A percentile compares a stretch with the other conserved stretches of the same genome.
Conservation (phyloP, 1,140 invertebrate species). For the Ostrea denselamellosa region DNA sequence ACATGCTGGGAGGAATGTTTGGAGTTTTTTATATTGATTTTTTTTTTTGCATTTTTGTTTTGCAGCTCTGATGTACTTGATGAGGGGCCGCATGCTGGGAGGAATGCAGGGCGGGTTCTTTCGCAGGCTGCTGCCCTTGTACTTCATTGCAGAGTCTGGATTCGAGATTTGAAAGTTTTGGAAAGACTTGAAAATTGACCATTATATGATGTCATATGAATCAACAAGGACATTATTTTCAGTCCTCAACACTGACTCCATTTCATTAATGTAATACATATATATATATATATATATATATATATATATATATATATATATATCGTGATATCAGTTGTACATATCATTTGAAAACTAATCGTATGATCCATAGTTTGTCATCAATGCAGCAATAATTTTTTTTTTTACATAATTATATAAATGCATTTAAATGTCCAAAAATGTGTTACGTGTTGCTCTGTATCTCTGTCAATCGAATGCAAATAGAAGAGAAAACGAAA, state of each 20-base stretch:
- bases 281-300: neutral
- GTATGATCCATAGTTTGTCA: no score
- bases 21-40: neutral
- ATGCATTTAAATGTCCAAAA: neutral
- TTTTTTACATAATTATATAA: neutral
- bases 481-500: no score
- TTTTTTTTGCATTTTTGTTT: neutral
- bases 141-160: neutral
- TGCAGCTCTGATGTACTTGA: conserved; percentile 11
- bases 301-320: neutral
- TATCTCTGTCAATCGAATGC: no score
- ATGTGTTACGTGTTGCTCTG: no score
- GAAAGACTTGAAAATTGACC: neutral
- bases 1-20: no score
- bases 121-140: neutral
- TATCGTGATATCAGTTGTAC: no score
- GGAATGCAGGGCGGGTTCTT: neutral
- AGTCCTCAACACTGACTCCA: neutral
- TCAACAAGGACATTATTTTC: neutral
- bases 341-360: no score
- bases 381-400: neutral
- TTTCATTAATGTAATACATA: neutral
- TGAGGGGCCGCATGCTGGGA: neutral
- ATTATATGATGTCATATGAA: no score
- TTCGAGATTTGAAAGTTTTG: neutral